Percentiles rank a stretch among this genome's conserved stretches.
phyloP scores from a whole-genome alignment of 2,797 vertebrate genomes.

The Cynopterus sphinx region DNA sequence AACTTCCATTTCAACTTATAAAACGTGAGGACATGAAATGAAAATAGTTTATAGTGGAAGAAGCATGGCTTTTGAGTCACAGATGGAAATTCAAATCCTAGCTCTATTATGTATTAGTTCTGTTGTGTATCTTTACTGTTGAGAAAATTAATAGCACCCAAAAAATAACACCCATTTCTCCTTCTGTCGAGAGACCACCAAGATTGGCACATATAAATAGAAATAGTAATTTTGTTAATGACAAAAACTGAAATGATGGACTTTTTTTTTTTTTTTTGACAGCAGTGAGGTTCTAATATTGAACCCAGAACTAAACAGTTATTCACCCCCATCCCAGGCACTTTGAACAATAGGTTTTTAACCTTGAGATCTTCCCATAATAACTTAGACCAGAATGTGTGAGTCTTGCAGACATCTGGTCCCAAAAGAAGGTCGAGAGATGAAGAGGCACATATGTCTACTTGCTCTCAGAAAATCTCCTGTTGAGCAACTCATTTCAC shows the following conservation, averaged over 20 bases:
- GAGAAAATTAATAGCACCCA: neutral
- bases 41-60: neutral
- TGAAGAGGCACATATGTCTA: neutral
- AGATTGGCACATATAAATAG: neutral
- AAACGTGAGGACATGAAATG: neutral
- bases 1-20: neutral
- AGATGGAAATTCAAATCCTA: neutral
- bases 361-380: neutral
- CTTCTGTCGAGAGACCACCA: neutral
- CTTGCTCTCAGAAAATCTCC: neutral
- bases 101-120: neutral
- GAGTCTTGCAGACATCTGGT: neutral
- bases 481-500: neutral
- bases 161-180: neutral
- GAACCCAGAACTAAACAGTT: neutral
- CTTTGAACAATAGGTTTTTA: neutral
- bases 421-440: neutral
- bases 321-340: neutral
- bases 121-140: neutral
- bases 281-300: neutral
- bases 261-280: slow-evolving; percentile 13
- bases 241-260: neutral
- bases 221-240: slow-evolving; percentile 21
- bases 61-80: neutral
- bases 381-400: neutral